Base-by-base conservation (phyloP, 2,113 vertebrate genomes). In the Phoenicopterus ruber region DNA sequence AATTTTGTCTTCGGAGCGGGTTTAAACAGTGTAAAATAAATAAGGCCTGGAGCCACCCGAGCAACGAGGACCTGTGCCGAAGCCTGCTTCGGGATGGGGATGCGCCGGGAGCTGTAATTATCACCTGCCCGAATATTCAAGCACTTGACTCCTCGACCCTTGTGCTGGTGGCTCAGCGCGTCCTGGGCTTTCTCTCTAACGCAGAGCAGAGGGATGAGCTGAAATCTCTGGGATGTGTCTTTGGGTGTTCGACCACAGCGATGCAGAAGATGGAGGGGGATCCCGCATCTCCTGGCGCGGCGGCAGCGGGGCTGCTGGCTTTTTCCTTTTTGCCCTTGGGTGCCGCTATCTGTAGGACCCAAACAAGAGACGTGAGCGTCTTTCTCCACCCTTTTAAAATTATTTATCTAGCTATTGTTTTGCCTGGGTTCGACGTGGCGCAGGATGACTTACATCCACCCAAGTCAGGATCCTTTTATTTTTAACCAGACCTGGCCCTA, bases 351-450 rank as follows among this genome's bases (percentile, higher is more conserved):
- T 63, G 5, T 34, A 40, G 82, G 91, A n/a, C 32, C 46, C 79
- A 78, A 52, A 32, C 44, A 28, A 74, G 66, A 47, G 13, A 58
- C 54, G 19, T 10, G 21, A 58, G 26, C 65, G 81, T 80, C 42
- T 73, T 83, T 77, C 77, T 49, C 55, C 72, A 36, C 13, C 44
- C 55, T 72, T 78, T 52, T 15, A 26, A 78, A 87, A 88, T 92
- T 24, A 69, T 91, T 96, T 88, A 46, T 90, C 25, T 57, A 25
- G 20, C 77, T 89, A 92, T 88, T 87, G 71, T 77, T 94, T 94
- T 50, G 34, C 49, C 47, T 58, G 63, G 16, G 38, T 70, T 88
- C 1, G 0, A 5, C 4, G 2, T 12, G 46, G 26, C 3, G 3
- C 50, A 4, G 85, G 50, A 66, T 94, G 85, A 90, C 46, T 85